These are phyloP conservation scores for Gobio occitaniae DNA, from an alignment of 2,797 vertebrate genomes.

Conservation along the genomic window DNA sequence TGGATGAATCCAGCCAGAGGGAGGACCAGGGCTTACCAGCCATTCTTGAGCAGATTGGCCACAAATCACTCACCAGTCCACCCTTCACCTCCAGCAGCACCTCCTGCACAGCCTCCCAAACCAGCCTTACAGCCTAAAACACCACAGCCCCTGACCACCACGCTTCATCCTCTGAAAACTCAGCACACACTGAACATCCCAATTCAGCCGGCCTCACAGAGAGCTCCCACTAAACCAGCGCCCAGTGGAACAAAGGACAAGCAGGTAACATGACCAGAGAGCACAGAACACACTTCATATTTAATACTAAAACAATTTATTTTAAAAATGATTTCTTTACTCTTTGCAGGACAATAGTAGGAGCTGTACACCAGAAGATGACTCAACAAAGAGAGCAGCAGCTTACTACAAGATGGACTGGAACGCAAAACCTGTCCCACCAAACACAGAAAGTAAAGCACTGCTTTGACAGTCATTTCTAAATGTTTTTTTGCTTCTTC, in stretches of 20 bases:
- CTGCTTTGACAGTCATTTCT: background rate
- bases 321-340: background rate
- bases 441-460: conserved; percentile 27
- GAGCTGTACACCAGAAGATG: background rate
- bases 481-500: background rate
- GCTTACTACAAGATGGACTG: background rate
- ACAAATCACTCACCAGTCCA: conserved; percentile 27
- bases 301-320: too few species aligned
- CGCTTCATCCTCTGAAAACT: conserved; percentile 41
- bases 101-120: conserved; percentile 19
- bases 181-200: conserved; percentile 6
- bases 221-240: conserved; percentile 31
- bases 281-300: conserved; percentile 8
- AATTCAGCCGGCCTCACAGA: conserved; percentile 25
- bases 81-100: conserved; percentile 10
- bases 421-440: background rate
- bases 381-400: background rate
- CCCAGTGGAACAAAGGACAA: conserved; percentile 34
- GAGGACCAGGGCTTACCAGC: conserved; percentile 74
- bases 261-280: background rate
- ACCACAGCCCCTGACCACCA: conserved; percentile 25
- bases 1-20: conserved; percentile 80
- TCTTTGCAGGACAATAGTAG: conserved; percentile 22
- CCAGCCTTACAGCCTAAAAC: conserved; percentile 61
- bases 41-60: conserved; percentile 47